These are phyloP conservation scores for Eretmochelys imbricata DNA, from an alignment of 2,113 vertebrate genomes.

Conservation along the genomic window DNA sequence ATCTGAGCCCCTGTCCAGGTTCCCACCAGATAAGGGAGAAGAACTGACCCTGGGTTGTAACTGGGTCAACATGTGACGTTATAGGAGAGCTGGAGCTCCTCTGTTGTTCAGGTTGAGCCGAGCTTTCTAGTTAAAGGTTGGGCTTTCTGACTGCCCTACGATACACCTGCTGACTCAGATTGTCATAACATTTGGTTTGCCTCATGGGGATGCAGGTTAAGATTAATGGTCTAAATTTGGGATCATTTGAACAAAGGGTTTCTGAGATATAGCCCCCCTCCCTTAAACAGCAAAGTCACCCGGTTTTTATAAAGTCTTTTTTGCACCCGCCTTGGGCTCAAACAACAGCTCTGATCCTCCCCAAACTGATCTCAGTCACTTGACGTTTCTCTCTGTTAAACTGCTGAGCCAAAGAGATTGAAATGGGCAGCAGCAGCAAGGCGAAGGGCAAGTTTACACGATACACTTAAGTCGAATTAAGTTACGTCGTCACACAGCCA, in stretches of 20 bases:
- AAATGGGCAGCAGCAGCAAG: too few relatives aligned
- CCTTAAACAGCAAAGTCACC: background rate
- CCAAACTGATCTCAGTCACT: background rate
- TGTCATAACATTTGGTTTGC: constrained; percentile 5
- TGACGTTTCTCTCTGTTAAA: background rate
- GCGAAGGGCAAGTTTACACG: accelerated
- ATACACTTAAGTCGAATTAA: too few relatives aligned
- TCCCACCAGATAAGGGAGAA: background rate
- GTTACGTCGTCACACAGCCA: too few relatives aligned
- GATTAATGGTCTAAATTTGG: too few relatives aligned
- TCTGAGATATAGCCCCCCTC: too few relatives aligned
- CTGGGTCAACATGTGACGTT: background rate
- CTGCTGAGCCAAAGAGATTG: too few relatives aligned
- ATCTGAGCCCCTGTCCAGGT: background rate
- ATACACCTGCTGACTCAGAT: too few relatives aligned
- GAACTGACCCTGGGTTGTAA: background rate
- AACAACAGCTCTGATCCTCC: background rate
- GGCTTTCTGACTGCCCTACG: too few relatives aligned
- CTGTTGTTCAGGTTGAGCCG: too few relatives aligned
- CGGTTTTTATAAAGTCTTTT: background rate
- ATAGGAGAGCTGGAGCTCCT: background rate
- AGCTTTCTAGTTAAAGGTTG: too few relatives aligned
- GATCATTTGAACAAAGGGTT: too few relatives aligned
- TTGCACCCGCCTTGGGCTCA: background rate
- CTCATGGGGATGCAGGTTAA: background rate